A percentile compares a stretch with the other conserved stretches of the same genome.
These are phyloP conservation scores for Anastrepha obliqua DNA, from an alignment of 1,140 invertebrate genomes.

Conservation along the genomic window DNA sequence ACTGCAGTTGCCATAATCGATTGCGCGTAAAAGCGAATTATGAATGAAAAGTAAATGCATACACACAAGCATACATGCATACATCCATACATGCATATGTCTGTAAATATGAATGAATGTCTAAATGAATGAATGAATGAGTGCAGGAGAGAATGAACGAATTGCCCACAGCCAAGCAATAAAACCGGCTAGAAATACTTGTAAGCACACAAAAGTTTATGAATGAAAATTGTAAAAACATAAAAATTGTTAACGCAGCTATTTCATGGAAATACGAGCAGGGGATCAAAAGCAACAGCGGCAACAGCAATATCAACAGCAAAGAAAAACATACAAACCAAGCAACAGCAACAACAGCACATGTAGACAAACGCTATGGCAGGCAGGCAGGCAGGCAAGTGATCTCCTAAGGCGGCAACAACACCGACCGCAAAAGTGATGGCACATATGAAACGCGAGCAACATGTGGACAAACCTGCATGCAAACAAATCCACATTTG, in stretches of 20 bases:
- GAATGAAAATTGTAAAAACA: conserved; percentile 51
- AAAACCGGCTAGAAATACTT: conserved; percentile 35
- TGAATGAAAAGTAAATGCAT: conserved; percentile 11
- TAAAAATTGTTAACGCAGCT: conserved; percentile 54
- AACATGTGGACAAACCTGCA: neutral
- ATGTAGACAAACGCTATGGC: neutral
- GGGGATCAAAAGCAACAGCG: neutral
- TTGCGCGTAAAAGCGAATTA: conserved; percentile 41
- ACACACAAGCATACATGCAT: neutral
- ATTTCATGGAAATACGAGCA: conserved; percentile 49
- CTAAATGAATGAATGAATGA: neutral
- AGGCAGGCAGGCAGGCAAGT: conserved; percentile 7
- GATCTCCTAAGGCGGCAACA: conserved; percentile 24
- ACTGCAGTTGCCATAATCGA: conserved; percentile 15
- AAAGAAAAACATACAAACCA: neutral
- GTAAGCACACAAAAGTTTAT: conserved; percentile 25
- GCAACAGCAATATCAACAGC: neutral
- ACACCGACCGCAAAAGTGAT: conserved; percentile 9
- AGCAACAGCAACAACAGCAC: neutral
- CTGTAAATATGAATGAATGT: neutral
- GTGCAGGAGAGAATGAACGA: neutral
- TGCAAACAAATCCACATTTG: too few species aligned
- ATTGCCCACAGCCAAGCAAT: conserved; percentile 3
- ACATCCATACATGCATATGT: neutral
- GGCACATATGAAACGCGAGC: conserved; percentile 10